Evolutionary conservation across 2,888 invertebrate genomes (phyloP).

Genomic region (Chloroclysta siterata): DNA sequence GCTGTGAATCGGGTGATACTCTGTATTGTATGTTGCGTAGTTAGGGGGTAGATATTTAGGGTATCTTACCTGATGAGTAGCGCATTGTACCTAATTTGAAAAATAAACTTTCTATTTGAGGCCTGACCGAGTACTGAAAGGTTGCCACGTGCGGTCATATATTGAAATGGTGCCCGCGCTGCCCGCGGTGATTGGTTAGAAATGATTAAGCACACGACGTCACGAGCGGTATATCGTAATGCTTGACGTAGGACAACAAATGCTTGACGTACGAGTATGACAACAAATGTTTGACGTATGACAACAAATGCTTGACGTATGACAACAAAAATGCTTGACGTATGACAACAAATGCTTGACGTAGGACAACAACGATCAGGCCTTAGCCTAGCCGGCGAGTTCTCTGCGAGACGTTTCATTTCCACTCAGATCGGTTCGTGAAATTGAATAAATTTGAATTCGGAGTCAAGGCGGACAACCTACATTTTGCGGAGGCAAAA

Average conservation of each 20-base stretch:
- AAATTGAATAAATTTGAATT: conserved; percentile 83
- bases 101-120: no score
- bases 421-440: conserved; percentile 67
- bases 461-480: conserved; percentile 50
- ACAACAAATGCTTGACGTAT: background rate
- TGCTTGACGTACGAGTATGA: no score
- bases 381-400: conserved; percentile 60
- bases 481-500: conserved; percentile 35
- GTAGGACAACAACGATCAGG: conserved; percentile 6
- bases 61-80: no score
- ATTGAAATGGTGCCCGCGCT: no score
- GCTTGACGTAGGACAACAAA: background rate
- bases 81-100: no score
- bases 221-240: background rate
- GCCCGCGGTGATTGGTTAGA: background rate
- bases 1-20: no score
- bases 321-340: no score
- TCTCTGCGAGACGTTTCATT: conserved; percentile 67
- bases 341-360: background rate
- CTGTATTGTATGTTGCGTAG: no score
- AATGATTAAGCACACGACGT: background rate
- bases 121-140: no score
- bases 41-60: no score
- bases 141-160: no score
- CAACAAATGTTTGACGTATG: conserved; percentile 2